Evolutionary conservation across 1,140 invertebrate genomes (phyloP).

Genomic region (Adelges cooleyi): DNA sequence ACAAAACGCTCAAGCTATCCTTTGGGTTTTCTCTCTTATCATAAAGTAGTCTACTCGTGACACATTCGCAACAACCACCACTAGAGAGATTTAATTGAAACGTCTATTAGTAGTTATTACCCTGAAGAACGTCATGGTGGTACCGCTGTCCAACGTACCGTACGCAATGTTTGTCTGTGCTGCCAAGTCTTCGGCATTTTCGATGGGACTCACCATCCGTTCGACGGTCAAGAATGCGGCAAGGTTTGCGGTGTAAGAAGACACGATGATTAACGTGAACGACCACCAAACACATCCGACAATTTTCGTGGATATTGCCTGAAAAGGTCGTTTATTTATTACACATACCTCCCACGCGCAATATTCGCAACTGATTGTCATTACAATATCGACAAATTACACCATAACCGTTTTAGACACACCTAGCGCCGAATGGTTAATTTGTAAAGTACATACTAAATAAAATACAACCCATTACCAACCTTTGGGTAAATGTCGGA

Average conservation of each 20-base stretch:
- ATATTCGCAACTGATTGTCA: no score
- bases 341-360: neutral
- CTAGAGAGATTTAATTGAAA: no score
- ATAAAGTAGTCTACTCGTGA: no score
- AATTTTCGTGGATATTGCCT: constrained; percentile 60
- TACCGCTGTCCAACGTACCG: constrained; percentile 64
- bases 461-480: no score
- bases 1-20: no score
- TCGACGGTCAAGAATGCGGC: constrained; percentile 80
- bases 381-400: no score
- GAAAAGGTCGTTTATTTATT: constrained; percentile 21
- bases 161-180: constrained; percentile 72
- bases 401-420: no score
- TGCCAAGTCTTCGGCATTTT: constrained; percentile 70
- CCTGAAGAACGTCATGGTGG: constrained; percentile 72
- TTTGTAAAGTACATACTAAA: no score
- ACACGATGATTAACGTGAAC: constrained; percentile 77
- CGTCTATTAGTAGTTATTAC: constrained; percentile 40
- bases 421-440: no score
- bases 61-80: no score
- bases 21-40: no score
- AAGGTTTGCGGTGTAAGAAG: constrained; percentile 79
- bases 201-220: constrained; percentile 74
- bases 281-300: constrained; percentile 80
- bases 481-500: constrained; percentile 43